A percentile compares a stretch with the other conserved stretches of the same genome.
Conservation (phyloP, 2,797 vertebrate species). For the Crenuchus spilurus region DNA sequence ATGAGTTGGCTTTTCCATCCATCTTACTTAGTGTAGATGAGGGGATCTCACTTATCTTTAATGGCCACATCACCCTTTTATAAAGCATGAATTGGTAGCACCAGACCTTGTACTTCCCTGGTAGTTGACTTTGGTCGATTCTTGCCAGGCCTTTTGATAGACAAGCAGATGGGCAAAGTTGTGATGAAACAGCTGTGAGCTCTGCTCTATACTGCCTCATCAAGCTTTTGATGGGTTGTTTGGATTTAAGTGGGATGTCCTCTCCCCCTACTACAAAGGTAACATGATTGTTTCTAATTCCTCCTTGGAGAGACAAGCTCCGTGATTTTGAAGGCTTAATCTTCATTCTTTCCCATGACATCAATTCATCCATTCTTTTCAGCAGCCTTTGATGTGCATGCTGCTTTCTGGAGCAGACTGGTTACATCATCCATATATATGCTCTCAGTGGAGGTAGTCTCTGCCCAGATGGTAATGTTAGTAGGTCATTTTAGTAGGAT, state of each 20-base stretch:
- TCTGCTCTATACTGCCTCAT: constrained; percentile 28
- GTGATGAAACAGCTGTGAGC: too few relatives aligned
- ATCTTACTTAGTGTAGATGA: constrained; percentile 10
- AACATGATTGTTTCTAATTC: constrained; percentile 13
- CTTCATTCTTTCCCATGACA: constrained; percentile 24
- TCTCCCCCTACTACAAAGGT: background rate
- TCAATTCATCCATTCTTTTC: constrained; percentile 10
- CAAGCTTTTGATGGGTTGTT: constrained; percentile 8
- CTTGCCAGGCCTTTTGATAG: constrained; percentile 8
- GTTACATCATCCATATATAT: background rate
- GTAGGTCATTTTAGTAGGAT: background rate
- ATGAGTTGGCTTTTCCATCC: constrained; percentile 22
- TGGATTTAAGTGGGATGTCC: constrained; percentile 1
- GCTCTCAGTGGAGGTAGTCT: constrained; percentile 4
- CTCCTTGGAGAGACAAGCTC: constrained; percentile 29
- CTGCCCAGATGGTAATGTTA: background rate
- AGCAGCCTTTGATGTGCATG: constrained; percentile 20
- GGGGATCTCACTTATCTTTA: constrained; percentile 22
- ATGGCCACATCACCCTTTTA: constrained; percentile 21
- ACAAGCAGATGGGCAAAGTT: background rate
- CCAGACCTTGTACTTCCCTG: constrained; percentile 17
- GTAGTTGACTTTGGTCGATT: background rate
- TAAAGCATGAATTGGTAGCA: background rate
- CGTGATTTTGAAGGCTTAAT: constrained; percentile 36
- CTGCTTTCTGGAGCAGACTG: background rate